These are phyloP conservation scores for Endotricha flammealis DNA, from an alignment of 2,888 invertebrate genomes.

Conservation along the genomic window DNA sequence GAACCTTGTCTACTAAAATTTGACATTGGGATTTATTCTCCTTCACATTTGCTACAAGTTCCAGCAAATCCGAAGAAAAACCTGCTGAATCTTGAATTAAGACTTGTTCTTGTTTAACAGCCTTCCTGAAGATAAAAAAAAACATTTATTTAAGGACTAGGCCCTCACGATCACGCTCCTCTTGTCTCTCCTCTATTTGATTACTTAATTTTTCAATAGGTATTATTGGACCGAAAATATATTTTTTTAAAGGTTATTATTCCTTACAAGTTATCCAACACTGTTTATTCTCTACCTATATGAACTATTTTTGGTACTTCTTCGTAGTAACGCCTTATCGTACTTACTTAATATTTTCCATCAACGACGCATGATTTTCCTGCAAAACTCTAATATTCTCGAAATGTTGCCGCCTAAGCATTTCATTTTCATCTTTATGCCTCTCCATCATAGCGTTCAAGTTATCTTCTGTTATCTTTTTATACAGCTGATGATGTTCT, in stretches of 20 bases:
- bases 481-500: conserved; percentile 68
- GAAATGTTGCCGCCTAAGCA: conserved; percentile 64
- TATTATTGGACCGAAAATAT: too few species aligned
- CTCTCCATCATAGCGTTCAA: conserved; percentile 62
- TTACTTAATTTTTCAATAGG: too few species aligned
- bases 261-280: too few species aligned
- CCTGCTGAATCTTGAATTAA: conserved; percentile 68
- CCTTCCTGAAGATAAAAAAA: conserved; percentile 49
- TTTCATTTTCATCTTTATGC: conserved; percentile 59
- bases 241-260: too few species aligned
- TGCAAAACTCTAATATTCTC: conserved; percentile 62
- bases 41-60: conserved; percentile 63
- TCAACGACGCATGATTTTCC: conserved; percentile 70
- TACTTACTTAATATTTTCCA: conserved; percentile 75
- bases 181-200: too few species aligned
- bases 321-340: too few species aligned
- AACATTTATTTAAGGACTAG: not conserved
- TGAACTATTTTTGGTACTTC: too few species aligned
- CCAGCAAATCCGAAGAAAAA: conserved; percentile 71
- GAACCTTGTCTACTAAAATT: conserved; percentile 66
- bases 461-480: conserved; percentile 74
- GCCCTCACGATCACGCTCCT: too few species aligned
- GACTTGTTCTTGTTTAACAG: conserved; percentile 70
- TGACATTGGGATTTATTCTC: conserved; percentile 65
- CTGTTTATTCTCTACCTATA: too few species aligned